Base-by-base conservation (phyloP, 2,797 vertebrate genomes). In the Chelmon rostratus region DNA sequence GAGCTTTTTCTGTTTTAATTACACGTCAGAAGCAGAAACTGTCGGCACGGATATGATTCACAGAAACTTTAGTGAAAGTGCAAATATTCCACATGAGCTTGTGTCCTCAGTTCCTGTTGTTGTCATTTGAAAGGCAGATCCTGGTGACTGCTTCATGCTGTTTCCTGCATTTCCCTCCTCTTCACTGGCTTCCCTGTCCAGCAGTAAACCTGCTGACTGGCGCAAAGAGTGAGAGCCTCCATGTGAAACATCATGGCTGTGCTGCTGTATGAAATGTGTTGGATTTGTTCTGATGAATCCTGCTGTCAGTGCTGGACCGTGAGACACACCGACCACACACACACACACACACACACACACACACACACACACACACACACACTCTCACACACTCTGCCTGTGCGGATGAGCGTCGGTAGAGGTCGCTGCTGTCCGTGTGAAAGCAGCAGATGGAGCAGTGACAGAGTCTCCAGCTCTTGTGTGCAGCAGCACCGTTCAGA, bases 361-460 rank as follows among this genome's bases (percentile, higher is more conserved):
- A 9, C 53, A 13, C 61, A 31, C n/a, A n/a, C n/a, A n/a, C n/a
- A n/a, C n/a, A n/a, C n/a, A n/a, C n/a, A n/a, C n/a, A n/a, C n/a
- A 31, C n/a, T n/a, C n/a, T n/a, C 35, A 37, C 35, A 37, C 35
- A 37, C 4, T 37, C 35, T 5, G 35, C 35, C 35, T 5, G 35
- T 5, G 4, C 4, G 4, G 4, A 35, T 5, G 44, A 2, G 3
- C 25, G 52, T 38, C 91, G 68, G 61, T 80, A 91, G 91, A 89
- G 73, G 90, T 57, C 91, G 90, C 91, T 91, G 15, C 79, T 80
- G 74, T 85, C 79, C 68, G 40, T 28, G 59, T 62, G 59, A 35
- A 44, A 54, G 35, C 59, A 74, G 47, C 79, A 37, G 58, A 63
- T 76, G 46, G 71, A 79, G 63, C 53, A 70, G 44, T 54, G 47